Evolutionary conservation across 1,140 invertebrate species (phyloP).

Genomic region (Sycophila sp.): DNA sequence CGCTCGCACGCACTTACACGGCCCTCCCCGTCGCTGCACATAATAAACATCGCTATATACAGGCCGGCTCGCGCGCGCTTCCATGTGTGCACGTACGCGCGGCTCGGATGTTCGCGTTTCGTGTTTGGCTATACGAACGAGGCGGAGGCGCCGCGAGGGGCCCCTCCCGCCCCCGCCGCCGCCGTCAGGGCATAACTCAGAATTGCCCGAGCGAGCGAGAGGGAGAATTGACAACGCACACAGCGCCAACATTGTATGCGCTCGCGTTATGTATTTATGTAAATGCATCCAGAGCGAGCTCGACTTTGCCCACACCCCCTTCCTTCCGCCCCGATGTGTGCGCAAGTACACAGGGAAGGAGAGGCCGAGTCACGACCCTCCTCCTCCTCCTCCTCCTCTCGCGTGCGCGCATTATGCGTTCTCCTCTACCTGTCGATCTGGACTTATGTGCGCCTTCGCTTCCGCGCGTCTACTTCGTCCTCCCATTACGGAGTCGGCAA

Average conservation of each 20-base stretch:
- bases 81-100: too few species aligned
- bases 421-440: conserved; percentile 21
- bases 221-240: conserved; percentile 67
- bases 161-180: too few species aligned
- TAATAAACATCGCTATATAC: conserved; percentile 40
- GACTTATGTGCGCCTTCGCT: background rate
- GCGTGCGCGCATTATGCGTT: background rate
- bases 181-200: conserved; percentile 60
- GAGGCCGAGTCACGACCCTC: conserved; percentile 11
- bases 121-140: conserved; percentile 16
- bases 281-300: conserved; percentile 61
- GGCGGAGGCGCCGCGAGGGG: conserved; percentile 28
- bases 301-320: background rate
- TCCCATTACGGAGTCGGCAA: too few species aligned
- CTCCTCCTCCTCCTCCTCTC: conserved; percentile 20
- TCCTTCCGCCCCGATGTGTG: background rate
- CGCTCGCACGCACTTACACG: background rate
- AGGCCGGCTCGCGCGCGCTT: too few species aligned
- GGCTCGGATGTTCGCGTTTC: conserved; percentile 23
- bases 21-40: too few species aligned
- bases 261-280: conserved; percentile 68
- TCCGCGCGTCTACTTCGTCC: too few species aligned
- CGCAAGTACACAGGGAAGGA: background rate
- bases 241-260: conserved; percentile 67
- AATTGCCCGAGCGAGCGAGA: conserved; percentile 64